Conservation (phyloP, 1,140 invertebrate genomes). For the Drosophila malerkotliana region DNA sequence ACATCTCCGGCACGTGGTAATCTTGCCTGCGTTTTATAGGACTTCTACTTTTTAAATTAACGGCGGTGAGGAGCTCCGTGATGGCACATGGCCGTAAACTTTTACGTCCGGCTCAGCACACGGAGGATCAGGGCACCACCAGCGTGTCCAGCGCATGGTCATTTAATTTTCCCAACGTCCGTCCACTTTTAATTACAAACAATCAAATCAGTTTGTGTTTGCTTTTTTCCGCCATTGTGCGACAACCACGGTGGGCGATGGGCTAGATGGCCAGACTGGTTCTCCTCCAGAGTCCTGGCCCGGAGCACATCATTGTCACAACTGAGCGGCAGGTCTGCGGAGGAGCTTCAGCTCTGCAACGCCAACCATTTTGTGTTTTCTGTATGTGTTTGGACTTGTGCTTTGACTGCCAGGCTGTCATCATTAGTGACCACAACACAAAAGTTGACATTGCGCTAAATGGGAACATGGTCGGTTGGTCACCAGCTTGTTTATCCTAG, state of each 20-base stretch:
- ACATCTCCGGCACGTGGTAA: conserved; percentile 49
- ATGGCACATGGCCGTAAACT: conserved; percentile 69
- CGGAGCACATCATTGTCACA: conserved; percentile 49
- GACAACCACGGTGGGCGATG: not conserved
- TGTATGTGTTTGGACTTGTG: conserved; percentile 53
- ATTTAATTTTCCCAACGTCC: conserved; percentile 76
- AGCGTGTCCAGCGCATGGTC: conserved; percentile 58
- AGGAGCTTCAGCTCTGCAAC: not conserved
- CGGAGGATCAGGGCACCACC: conserved; percentile 12
- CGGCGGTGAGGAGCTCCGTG: conserved; percentile 27
- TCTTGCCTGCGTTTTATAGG: conserved; percentile 54
- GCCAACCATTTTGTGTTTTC: conserved; percentile 22
- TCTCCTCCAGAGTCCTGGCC: conserved; percentile 11
- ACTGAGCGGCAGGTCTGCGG: conserved; percentile 20
- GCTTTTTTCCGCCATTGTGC: conserved; percentile 30
- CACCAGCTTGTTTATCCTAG: conserved; percentile 3
- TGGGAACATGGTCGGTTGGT: conserved; percentile 51
- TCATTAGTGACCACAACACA: conserved; percentile 79
- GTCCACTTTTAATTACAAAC: conserved; percentile 82
- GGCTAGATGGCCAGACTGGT: not conserved
- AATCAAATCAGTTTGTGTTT: conserved; percentile 81
- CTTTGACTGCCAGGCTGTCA: conserved; percentile 70
- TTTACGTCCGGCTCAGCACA: conserved; percentile 46
- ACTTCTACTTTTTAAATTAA: conserved; percentile 73
- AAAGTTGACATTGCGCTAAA: conserved; percentile 77